Percentiles rank a stretch among this genome's conserved stretches.
These are phyloP conservation scores for Gari tellinella DNA, from an alignment of 2,888 invertebrate species.

Conservation along the genomic window DNA sequence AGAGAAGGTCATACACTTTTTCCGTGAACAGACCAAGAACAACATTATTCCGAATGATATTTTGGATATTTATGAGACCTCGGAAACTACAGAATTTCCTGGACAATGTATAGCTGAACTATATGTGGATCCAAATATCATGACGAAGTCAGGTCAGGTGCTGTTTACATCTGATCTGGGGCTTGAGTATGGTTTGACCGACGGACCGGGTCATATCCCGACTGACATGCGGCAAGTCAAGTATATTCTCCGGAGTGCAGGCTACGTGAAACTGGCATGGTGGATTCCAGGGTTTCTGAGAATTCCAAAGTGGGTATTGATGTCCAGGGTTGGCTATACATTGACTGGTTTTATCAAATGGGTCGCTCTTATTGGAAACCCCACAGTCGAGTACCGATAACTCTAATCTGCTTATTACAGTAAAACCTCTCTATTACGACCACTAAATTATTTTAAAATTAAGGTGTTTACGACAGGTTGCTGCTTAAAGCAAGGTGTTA, in stretches of 20 bases:
- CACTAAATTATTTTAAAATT: too few species aligned
- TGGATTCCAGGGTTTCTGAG: slow-evolving; percentile 46
- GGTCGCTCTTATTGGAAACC: too few species aligned
- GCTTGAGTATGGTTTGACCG: slow-evolving; percentile 83
- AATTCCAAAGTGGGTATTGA: slow-evolving; percentile 43
- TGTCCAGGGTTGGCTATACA: too few species aligned
- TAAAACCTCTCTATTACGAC: too few species aligned
- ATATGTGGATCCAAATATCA: slow-evolving; percentile 69
- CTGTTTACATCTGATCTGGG: slow-evolving; percentile 83
- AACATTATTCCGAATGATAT: too few species aligned
- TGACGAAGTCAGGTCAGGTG: slow-evolving; percentile 82
- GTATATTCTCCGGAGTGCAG: slow-evolving; percentile 9
- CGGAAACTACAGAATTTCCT: slow-evolving; percentile 73
- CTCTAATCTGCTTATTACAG: too few species aligned
- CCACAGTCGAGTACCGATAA: too few species aligned
- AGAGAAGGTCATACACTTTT: slow-evolving; percentile 69
- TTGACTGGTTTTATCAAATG: too few species aligned
- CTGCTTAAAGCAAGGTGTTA: too few species aligned
- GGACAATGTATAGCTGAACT: slow-evolving; percentile 72
- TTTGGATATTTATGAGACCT: slow-evolving; percentile 38
- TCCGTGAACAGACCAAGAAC: too few species aligned
- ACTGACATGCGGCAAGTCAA: slow-evolving; percentile 34
- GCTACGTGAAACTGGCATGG: slow-evolving; percentile 18
- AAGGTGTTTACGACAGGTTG: too few species aligned
- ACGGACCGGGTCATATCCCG: slow-evolving; percentile 80